Evolutionary conservation across 2,888 invertebrate genomes (phyloP), one percentile per base, ranked within the genome.

Genomic region (Dysmachus trigonus): DNA sequence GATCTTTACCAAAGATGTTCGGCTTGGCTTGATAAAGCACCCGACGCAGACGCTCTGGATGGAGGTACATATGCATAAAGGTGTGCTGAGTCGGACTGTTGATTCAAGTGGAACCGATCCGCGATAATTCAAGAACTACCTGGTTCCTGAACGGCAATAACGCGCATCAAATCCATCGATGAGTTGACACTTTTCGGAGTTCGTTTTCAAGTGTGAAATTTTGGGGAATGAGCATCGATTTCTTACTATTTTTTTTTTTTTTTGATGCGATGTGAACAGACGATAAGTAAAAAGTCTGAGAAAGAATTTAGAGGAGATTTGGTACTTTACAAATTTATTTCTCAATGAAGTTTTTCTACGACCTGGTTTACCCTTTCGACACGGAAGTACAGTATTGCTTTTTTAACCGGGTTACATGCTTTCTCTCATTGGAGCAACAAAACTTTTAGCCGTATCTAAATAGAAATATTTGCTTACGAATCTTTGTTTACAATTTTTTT

Each of bases 1-100:
- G 82, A 79, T 79, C 79, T 79, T 79, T 79, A 51, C 79, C 79
- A 79, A 41, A 51, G 79, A 79, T 79, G 79, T 79, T 79, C 79
- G 79, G 79, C 47, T 0, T 62, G 35, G 22, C 18, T 62, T 71
- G 82, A 62, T 82, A 82, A 33, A 62, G 62, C 71, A 82, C 33
- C 35, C 82, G 22, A 13, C 71, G 82, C 31, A 81, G 53, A 10
- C 15, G 6, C 38, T 15, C 38, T 15, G n/a, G 82, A 33, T 18
- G n/a, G 10, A 7, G 22, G 10, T 27, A 62, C 62, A n/a, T 76
- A 47, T 51, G 47, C 79, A 53, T 79, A 31, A 31, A 53, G 82
- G 82, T 22, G 62, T 31, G 62, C 38, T 62, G 62, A 38, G 47
- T 27, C n/a, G 35, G 22, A 35, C 35, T 82, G 82, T 53, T 82